A percentile compares a stretch with the other conserved stretches of the same genome.
Evolutionary conservation across 2,797 vertebrate genomes (phyloP).

Genomic region (Chloroceryle amazona): DNA sequence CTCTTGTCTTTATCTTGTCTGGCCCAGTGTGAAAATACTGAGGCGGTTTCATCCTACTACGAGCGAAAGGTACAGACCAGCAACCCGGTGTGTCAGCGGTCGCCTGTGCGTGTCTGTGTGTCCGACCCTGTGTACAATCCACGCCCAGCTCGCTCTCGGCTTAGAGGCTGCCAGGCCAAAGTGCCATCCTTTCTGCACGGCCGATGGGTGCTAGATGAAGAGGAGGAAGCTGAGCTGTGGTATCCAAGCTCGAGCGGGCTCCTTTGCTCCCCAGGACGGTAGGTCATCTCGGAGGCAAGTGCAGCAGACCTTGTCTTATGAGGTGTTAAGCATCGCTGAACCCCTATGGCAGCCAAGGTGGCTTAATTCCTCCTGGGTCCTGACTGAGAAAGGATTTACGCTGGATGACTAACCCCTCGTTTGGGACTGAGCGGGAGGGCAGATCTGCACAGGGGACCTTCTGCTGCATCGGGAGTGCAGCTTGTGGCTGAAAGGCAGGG

Average conservation of each 20-base stretch:
- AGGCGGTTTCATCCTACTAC: neutral
- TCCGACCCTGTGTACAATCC: fast-evolving
- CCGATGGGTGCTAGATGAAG: fast-evolving
- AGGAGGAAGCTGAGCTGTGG: neutral
- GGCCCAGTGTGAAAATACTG: neutral
- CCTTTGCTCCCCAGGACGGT: neutral
- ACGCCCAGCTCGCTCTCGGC: neutral
- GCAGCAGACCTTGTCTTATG: neutral
- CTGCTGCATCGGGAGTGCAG: neutral
- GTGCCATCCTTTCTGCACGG: neutral
- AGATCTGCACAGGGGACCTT: neutral
- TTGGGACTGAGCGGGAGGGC: neutral
- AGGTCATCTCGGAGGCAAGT: neutral
- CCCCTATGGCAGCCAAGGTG: neutral
- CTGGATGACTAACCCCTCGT: neutral
- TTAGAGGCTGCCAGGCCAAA: neutral
- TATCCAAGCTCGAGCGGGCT: neutral
- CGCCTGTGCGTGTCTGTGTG: fast-evolving
- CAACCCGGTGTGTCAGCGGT: fast-evolving
- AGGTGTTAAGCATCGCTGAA: neutral
- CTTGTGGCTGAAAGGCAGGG: fast-evolving
- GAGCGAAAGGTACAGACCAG: neutral
- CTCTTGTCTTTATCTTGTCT: neutral
- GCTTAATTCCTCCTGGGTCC: neutral
- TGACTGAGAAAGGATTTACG: neutral